Percentiles rank a stretch among this genome's conserved stretches.
These are phyloP conservation scores for Adelphocoris suturalis DNA, from an alignment of 2,888 invertebrate genomes.

Conservation along the genomic window DNA sequence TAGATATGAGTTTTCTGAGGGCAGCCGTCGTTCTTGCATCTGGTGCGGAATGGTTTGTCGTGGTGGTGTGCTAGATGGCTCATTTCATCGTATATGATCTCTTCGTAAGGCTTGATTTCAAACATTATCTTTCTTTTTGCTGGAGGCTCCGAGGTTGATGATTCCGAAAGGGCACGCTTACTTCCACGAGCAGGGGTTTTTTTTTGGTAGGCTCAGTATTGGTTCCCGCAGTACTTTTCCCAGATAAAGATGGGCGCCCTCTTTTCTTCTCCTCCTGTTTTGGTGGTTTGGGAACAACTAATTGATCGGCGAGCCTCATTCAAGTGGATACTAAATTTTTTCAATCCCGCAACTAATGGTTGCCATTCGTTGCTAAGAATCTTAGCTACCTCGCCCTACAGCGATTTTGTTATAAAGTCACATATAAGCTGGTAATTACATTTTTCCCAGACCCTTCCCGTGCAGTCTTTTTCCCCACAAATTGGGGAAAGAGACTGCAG, in stretches of 20 bases:
- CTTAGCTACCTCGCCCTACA: slow-evolving; percentile 29
- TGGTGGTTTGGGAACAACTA: slow-evolving; percentile 39
- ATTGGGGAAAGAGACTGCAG: too few species aligned
- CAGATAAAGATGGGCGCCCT: background rate
- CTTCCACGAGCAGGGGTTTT: background rate
- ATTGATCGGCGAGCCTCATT: slow-evolving; percentile 57
- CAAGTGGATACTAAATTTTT: slow-evolving; percentile 68
- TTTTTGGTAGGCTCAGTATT: background rate
- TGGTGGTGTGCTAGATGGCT: slow-evolving; percentile 16
- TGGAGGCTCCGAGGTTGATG: slow-evolving; percentile 18
- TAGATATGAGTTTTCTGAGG: background rate
- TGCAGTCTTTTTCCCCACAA: too few species aligned
- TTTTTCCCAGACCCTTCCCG: too few species aligned
- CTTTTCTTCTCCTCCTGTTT: background rate
- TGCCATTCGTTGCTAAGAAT: slow-evolving; percentile 29
- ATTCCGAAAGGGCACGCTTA: background rate
- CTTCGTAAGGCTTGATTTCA: slow-evolving; percentile 33
- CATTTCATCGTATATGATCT: background rate
- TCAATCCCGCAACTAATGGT: slow-evolving; percentile 57
- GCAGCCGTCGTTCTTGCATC: slow-evolving; percentile 22
- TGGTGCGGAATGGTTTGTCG: slow-evolving; percentile 9
- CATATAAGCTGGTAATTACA: too few species aligned
- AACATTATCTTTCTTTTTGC: background rate
- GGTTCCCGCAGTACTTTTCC: background rate
- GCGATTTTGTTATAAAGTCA: too few species aligned